These are phyloP conservation scores for Gastracanthus pulcherrimus DNA, from an alignment of 2,888 invertebrate species.

Conservation along the genomic window DNA sequence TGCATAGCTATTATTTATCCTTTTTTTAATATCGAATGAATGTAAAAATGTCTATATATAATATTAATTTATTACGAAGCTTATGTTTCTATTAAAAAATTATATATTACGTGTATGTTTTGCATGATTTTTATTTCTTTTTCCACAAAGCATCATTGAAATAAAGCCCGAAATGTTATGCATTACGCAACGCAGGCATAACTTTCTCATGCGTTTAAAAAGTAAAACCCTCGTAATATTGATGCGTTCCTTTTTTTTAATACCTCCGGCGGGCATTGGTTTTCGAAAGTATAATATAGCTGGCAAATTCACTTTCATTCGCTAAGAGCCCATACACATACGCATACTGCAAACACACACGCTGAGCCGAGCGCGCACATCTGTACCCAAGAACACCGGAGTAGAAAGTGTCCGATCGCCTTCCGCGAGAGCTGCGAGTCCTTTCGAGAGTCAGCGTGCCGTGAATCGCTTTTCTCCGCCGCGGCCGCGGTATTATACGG, in stretches of 20 bases:
- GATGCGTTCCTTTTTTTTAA: neutral
- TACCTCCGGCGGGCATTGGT: neutral
- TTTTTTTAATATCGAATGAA: no score
- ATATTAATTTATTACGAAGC: no score
- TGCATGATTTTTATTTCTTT: no score
- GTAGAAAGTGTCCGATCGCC: constrained; percentile 22
- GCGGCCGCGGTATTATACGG: neutral
- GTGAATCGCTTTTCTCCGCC: constrained; percentile 3
- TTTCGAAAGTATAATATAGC: constrained; percentile 35
- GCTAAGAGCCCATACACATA: neutral
- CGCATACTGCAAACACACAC: neutral
- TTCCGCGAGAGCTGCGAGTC: neutral
- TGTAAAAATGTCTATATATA: no score
- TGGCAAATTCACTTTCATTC: constrained; percentile 27
- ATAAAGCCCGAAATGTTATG: no score
- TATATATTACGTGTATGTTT: no score
- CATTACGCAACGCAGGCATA: neutral
- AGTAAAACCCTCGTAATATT: neutral
- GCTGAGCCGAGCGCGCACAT: neutral
- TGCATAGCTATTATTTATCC: no score
- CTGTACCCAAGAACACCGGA: no score
- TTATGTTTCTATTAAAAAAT: no score
- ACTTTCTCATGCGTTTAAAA: neutral
- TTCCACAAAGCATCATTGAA: no score
- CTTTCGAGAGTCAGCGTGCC: constrained; percentile 14